Evolutionary conservation across 2,888 invertebrate genomes (phyloP).

Genomic region (Sialis fuliginosa): DNA sequence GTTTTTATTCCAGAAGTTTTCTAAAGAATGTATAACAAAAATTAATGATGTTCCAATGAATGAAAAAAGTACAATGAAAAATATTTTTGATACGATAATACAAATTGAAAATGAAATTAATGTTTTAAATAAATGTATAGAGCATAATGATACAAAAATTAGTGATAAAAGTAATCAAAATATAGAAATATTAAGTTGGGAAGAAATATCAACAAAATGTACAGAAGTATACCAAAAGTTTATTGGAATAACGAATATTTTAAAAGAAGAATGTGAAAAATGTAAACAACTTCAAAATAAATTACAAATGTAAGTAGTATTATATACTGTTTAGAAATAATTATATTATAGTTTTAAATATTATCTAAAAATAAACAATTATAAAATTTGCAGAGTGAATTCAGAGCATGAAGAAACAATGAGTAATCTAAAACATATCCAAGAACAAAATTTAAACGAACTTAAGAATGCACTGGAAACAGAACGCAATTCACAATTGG

Average conservation of each 20-base stretch:
- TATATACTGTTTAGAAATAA: not conserved
- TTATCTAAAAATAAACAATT: slow-evolving; percentile 4
- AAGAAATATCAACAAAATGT: slow-evolving; percentile 37
- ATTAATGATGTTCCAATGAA: slow-evolving; percentile 15
- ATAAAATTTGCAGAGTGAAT: slow-evolving; percentile 13
- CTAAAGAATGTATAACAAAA: slow-evolving; percentile 40
- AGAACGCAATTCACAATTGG: slow-evolving; percentile 27
- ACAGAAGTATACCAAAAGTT: slow-evolving; percentile 33
- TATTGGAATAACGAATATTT: slow-evolving; percentile 24
- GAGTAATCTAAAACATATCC: slow-evolving; percentile 21
- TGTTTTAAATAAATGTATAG: slow-evolving; percentile 9
- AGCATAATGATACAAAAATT: slow-evolving; percentile 4
- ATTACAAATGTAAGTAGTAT: slow-evolving; percentile 26
- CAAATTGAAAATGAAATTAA: slow-evolving; percentile 11
- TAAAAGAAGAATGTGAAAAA: slow-evolving; percentile 26
- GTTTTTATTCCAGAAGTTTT: slow-evolving; percentile 44
- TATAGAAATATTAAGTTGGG: slow-evolving; percentile 18
- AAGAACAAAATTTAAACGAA: slow-evolving; percentile 17
- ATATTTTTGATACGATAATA: slow-evolving; percentile 9
- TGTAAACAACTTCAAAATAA: slow-evolving; percentile 35
- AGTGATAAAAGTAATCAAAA: slow-evolving; percentile 3
- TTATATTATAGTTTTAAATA: not conserved
- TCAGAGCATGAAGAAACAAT: slow-evolving; percentile 17
- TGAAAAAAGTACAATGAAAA: slow-evolving; percentile 10
- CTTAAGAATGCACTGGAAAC: slow-evolving; percentile 19